A percentile compares a stretch with the other conserved stretches of the same genome.
Conservation (phyloP, 2,888 invertebrate genomes). For the Oscheius sp. region DNA sequence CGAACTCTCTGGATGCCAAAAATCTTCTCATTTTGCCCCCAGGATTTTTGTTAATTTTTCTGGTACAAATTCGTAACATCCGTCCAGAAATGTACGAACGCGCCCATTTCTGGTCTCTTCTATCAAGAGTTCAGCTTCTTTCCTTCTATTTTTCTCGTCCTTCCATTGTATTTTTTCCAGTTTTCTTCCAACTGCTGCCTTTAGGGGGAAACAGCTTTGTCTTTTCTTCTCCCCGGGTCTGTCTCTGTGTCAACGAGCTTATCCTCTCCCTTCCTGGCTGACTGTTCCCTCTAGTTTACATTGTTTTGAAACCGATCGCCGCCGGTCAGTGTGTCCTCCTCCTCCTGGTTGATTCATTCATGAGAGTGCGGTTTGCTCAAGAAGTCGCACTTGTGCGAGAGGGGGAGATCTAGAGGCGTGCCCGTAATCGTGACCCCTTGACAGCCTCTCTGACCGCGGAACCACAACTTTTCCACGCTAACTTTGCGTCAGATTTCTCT, state of each 20-base stretch:
- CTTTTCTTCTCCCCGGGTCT: too few species aligned
- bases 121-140: neutral
- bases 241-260: neutral
- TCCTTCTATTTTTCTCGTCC: neutral
- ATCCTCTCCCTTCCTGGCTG: neutral
- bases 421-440: constrained; percentile 31
- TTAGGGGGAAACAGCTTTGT: too few species aligned
- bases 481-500: neutral
- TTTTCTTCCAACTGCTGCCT: neutral
- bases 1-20: too few species aligned
- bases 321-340: neutral
- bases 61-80: too few species aligned
- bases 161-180: constrained; percentile 1
- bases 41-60: too few species aligned
- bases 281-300: neutral
- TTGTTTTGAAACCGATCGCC: constrained; percentile 11
- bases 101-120: neutral
- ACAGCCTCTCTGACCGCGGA: constrained; percentile 11
- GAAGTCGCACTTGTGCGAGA: constrained; percentile 12
- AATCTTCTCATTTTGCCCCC: too few species aligned
- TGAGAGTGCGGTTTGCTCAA: constrained; percentile 24
- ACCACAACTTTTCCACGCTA: neutral
- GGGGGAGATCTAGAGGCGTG: constrained; percentile 21
- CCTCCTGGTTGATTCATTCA: neutral
- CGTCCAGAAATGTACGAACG: too few species aligned